Conservation (phyloP, 1,140 invertebrate species). For the Nasonia vitripennis region DNA sequence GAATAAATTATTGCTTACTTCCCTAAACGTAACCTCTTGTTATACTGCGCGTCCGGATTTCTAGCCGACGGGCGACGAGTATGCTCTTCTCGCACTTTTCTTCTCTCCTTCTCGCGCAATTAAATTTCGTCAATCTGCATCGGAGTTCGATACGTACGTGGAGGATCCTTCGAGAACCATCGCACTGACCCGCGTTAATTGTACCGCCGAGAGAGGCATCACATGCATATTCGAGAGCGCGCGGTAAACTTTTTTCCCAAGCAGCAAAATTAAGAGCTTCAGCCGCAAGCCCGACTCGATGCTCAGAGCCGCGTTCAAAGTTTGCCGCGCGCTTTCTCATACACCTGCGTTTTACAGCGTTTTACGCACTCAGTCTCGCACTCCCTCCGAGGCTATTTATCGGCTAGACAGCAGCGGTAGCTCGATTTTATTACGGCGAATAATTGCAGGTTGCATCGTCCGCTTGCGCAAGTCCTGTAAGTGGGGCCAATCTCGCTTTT, state of each 20-base stretch:
- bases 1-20: slow-evolving; percentile 74
- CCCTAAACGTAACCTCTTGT: slow-evolving; percentile 73
- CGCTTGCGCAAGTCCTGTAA: slow-evolving; percentile 36
- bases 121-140: slow-evolving; percentile 10
- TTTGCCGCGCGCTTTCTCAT: slow-evolving; percentile 34
- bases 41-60: slow-evolving; percentile 66
- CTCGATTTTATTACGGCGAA: slow-evolving; percentile 53
- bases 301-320: not conserved
- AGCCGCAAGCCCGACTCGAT: not conserved
- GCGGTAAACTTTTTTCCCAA: not conserved
- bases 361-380: slow-evolving; percentile 21
- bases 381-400: slow-evolving; percentile 49
- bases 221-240: not conserved
- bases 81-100: not conserved
- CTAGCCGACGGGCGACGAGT: slow-evolving; percentile 54
- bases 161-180: too few relatives aligned
- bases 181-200: not conserved
- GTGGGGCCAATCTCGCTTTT: slow-evolving; percentile 45
- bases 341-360: slow-evolving; percentile 39
- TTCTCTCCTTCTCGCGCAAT: slow-evolving; percentile 15
- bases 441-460: slow-evolving; percentile 53
- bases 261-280: not conserved
- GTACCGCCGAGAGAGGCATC: too few relatives aligned
- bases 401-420: slow-evolving; percentile 45
- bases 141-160: not conserved